Base-by-base conservation (phyloP, 1,140 invertebrate genomes). In the Sweltsa coloradensis region DNA sequence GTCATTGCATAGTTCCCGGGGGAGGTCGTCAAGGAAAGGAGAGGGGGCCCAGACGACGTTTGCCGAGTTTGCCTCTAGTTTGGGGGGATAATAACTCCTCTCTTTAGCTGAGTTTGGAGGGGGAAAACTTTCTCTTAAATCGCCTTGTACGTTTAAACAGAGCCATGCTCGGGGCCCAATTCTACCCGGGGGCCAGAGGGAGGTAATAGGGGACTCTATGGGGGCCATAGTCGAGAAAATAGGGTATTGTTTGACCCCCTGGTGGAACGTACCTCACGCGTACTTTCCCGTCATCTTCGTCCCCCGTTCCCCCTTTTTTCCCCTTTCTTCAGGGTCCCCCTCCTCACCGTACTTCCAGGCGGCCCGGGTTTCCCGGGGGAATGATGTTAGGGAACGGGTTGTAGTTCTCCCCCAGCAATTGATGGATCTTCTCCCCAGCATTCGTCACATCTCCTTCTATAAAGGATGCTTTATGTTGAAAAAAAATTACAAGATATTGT, bases 361-460 rank as follows among this genome's bases (percentile, higher is more conserved):
- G 16, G 41, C 19, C 21, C 6, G 18, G 16, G 16, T 11, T 18
- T 7, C 7, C 11, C 19, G n/a, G 16, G 13, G 25, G 41, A 21
- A 47, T 40, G 3, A 70, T 58, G 31, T 72, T 65, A 29, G 76
- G 73, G 49, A 80, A 76, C 1, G 81, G 58, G 37, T 70, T 65
- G 50, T 77, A 74, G 61, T 86, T 85, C 54, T 78, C 68, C 45
- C 76, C 65, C 3, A 87, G 58, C 0, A 83, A 52, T 1, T 55
- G 56, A 46, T 74, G 61, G 22, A 86, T 67, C 54, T 77, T 68
- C 21, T 63, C 56, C 5, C 71, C 74, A 27, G 73, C 65, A 2
- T 60, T 58, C n/a, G n/a, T 34, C 65, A 58, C 18, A 88, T 73
- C 47, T 77, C 70, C 1, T 60, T 57, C 50, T 78, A 82, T 22